Base-by-base conservation (phyloP, 2,888 invertebrate genomes). In the Chrysolina americana region DNA sequence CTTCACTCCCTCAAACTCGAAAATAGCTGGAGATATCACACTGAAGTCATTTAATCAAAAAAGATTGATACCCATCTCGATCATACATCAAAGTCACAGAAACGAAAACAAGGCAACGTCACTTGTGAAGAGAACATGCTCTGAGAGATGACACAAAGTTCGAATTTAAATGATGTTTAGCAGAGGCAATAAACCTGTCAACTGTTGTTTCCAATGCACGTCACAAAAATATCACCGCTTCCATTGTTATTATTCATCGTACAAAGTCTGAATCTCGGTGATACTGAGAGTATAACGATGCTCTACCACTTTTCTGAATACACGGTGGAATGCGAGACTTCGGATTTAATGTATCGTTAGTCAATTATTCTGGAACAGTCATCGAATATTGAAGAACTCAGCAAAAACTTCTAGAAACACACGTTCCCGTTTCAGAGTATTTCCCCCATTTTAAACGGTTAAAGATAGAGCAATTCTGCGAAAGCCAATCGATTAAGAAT, bases 151-250 rank as follows among this genome's bases (percentile, higher is more conserved):
- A 85, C 85, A 85, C 84, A 84, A 84, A 84, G 84, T 79, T 85
- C 85, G 86, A 85, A 85, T 86, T 86, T 86, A 86, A 86, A 86
- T 86, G 85, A 86, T 86, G 86, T 85, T 84, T 83, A 81, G 84
- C 81, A 83, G 81, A 81, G 79, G 85, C 86, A 86, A 86, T 86
- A 86, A 86, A 86, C 85, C 86, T 86, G 86, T 86, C 86, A 85
- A 80, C 80, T 76, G 79, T 82, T 81, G 78, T 77, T 80, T 81
- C 80, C 81, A 81, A 80, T 79, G 82, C 83, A 82, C 81, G 84
- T 85, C 85, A 85, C 81, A 84, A 85, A 85, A 85, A 85, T 85
- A 85, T 85, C 85, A 80, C 82, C 81, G 81, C 76, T 75, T 77
- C 81, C 82, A 83, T 84, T 83, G 84, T 85, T 84, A 82, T 84